Percentiles rank a stretch among this genome's conserved stretches.
Conservation (phyloP, 2,797 vertebrate genomes). For the Acestrorhynchus altus region DNA sequence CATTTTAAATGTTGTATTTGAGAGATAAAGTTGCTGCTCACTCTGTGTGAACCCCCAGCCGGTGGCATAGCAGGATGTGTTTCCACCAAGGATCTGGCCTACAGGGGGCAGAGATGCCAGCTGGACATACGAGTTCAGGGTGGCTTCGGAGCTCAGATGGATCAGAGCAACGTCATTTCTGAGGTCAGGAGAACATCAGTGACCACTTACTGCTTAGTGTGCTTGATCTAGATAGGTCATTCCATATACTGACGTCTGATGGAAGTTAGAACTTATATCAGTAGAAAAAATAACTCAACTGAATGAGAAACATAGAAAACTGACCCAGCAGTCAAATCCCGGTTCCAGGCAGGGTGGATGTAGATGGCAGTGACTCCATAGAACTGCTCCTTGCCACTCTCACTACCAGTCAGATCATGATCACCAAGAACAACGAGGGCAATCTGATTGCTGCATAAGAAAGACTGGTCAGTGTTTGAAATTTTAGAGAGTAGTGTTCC, state of each 20-base stretch:
- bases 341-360: slow-evolving; percentile 81
- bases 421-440: slow-evolving; percentile 81
- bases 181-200: slow-evolving; percentile 21
- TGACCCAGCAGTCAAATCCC: slow-evolving; percentile 78
- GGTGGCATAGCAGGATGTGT: slow-evolving; percentile 83
- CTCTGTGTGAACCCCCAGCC: slow-evolving; percentile 89
- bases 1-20: background rate
- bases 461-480: background rate
- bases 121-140: slow-evolving; percentile 82
- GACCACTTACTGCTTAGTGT: background rate
- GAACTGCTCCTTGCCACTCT: slow-evolving; percentile 79
- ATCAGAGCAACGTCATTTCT: slow-evolving; percentile 90
- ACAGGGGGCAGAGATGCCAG: slow-evolving; percentile 77
- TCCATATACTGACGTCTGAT: too few species aligned
- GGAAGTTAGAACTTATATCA: too few species aligned
- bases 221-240: too few species aligned
- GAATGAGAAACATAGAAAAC: too few species aligned
- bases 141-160: slow-evolving; percentile 73
- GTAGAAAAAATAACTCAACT: too few species aligned
- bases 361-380: slow-evolving; percentile 75
- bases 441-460: background rate
- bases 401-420: slow-evolving; percentile 75
- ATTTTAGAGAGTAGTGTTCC: too few species aligned
- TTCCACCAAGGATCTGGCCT: slow-evolving; percentile 79
- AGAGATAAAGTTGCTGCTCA: slow-evolving; percentile 69